Conservation (phyloP, 2,113 vertebrate species). For the Hemiscyllium ocellatum region DNA sequence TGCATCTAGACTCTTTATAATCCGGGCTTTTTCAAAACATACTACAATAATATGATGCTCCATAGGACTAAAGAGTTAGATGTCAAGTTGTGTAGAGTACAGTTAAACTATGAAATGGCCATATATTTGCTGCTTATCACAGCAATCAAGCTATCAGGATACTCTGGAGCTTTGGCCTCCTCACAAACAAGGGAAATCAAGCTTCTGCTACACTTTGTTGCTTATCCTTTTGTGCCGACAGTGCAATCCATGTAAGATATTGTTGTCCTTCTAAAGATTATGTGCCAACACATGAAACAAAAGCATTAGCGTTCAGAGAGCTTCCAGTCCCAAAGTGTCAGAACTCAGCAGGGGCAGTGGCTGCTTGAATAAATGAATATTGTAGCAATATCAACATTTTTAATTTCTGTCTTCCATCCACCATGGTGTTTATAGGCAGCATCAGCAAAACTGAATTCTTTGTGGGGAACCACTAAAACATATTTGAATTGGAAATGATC, state of each 20-base stretch:
- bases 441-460: constrained; percentile 20
- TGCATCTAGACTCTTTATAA: background rate
- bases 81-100: background rate
- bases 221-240: constrained; percentile 29
- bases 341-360: constrained; percentile 17
- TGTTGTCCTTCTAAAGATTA: constrained; percentile 35
- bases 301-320: constrained; percentile 23
- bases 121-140: background rate
- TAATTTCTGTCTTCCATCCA: constrained; percentile 25
- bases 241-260: constrained; percentile 32
- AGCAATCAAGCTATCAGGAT: background rate
- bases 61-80: background rate
- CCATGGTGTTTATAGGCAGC: background rate
- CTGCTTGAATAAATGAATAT: constrained; percentile 36
- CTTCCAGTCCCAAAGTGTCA: constrained; percentile 25
- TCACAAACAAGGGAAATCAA: constrained; percentile 10
- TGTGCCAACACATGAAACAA: constrained; percentile 36
- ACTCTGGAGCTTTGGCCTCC: background rate
- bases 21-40: background rate
- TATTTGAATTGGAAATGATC: background rate
- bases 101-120: background rate
- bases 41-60: background rate
- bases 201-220: constrained; percentile 32
- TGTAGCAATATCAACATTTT: constrained; percentile 31
- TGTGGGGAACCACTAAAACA: background rate